phyloP scores from a whole-genome alignment of 2,113 vertebrate genomes.

The Acrocephalus kingi region DNA sequence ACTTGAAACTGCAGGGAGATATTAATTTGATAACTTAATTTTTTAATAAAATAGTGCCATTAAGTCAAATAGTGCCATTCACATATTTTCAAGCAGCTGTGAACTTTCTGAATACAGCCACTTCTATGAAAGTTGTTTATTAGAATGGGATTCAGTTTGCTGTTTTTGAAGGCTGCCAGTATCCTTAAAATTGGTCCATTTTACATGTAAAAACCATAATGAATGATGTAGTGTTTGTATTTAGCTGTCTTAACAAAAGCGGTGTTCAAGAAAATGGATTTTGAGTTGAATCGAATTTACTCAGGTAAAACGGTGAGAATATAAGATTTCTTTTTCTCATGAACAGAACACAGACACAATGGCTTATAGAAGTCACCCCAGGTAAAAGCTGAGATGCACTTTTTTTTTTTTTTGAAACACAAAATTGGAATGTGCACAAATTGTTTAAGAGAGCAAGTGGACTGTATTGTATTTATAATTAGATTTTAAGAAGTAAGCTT shows the following conservation, averaged over 20 bases:
- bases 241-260: not conserved
- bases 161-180: not conserved
- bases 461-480: not conserved
- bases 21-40: not conserved
- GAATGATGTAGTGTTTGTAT: not conserved
- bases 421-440: not conserved
- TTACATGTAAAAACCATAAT: not conserved
- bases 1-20: not conserved
- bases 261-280: not conserved
- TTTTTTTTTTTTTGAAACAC: not conserved
- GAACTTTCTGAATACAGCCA: not conserved
- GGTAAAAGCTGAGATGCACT: not conserved
- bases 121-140: not conserved
- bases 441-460: not conserved
- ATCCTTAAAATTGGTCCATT: not conserved
- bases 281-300: not conserved
- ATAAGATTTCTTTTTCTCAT: not conserved
- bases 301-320: not conserved
- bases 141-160: not conserved
- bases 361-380: not conserved
- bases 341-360: fast-evolving
- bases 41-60: not conserved
- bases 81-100: not conserved
- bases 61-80: not conserved
- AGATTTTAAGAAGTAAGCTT: not conserved